Conservation (phyloP, 2,888 invertebrate species). For the Neelides folsomi region DNA sequence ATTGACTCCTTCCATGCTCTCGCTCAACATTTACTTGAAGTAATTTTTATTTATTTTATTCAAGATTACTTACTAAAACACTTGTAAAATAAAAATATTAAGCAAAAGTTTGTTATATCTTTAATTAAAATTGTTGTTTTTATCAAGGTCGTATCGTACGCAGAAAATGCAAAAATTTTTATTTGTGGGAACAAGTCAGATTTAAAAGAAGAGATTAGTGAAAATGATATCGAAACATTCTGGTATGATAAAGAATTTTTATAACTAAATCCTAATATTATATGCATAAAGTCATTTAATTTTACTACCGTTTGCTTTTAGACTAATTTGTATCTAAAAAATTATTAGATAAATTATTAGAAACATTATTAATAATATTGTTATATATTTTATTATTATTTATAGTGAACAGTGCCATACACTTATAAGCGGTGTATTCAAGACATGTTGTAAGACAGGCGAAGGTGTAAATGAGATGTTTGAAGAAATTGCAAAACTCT, state of each 20-base stretch:
- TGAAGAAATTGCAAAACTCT: constrained; percentile 57
- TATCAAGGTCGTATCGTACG: constrained; percentile 63
- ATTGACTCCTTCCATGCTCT: constrained; percentile 81
- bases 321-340: too few relatives aligned
- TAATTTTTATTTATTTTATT: too few relatives aligned
- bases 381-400: too few relatives aligned
- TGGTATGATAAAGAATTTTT: constrained; percentile 13
- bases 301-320: too few relatives aligned
- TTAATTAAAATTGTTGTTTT: too few relatives aligned
- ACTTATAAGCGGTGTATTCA: constrained; percentile 72
- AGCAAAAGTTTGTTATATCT: too few relatives aligned
- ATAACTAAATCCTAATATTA: neutral
- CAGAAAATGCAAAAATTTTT: constrained; percentile 89
- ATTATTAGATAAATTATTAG: too few relatives aligned
- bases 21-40: constrained; percentile 78
- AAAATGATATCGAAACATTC: constrained; percentile 23
- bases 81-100: too few relatives aligned
- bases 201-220: constrained; percentile 45
- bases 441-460: constrained; percentile 77
- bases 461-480: constrained; percentile 83
- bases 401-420: constrained; percentile 69
- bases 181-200: constrained; percentile 86
- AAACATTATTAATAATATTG: too few relatives aligned
- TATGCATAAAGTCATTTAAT: too few relatives aligned
- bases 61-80: too few relatives aligned